Conservation (phyloP, 2,113 vertebrate genomes). For the Dicrurus megarhynchus region DNA sequence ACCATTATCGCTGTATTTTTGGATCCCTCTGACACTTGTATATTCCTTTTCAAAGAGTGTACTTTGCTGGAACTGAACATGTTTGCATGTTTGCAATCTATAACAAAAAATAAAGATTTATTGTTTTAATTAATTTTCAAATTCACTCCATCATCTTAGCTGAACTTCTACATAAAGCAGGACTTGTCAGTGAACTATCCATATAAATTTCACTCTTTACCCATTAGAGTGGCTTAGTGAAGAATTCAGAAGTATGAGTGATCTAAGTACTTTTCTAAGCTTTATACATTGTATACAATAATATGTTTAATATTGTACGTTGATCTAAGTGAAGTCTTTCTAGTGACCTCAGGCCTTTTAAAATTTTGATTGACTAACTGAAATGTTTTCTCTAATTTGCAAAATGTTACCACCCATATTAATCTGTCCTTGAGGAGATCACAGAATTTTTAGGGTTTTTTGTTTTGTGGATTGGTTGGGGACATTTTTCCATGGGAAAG, state of each 20-base stretch:
- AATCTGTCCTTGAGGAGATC: not conserved
- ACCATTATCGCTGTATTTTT: not conserved
- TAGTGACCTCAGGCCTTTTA: not conserved
- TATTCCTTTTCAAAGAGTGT: not conserved
- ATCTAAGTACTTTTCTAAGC: not conserved
- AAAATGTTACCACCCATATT: not conserved
- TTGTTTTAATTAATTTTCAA: not conserved
- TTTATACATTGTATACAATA: not conserved
- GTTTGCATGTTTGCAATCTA: not conserved
- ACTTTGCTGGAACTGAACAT: not conserved
- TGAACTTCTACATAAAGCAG: not conserved
- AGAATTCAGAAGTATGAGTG: not conserved
- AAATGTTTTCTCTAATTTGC: not conserved
- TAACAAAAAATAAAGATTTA: not conserved
- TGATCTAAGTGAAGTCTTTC: not conserved
- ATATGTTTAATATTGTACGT: not conserved
- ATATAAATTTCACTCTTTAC: not conserved
- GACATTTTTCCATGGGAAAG: not conserved
- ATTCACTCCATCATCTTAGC: not conserved
- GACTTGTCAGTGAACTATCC: not conserved
- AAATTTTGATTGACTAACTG: not conserved
- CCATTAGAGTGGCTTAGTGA: not conserved
- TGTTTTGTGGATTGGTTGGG: accelerated
- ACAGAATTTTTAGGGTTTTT: not conserved
- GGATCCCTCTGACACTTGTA: not conserved